Conservation (phyloP, 1,140 invertebrate genomes). For the Cydia fagiglandana region DNA sequence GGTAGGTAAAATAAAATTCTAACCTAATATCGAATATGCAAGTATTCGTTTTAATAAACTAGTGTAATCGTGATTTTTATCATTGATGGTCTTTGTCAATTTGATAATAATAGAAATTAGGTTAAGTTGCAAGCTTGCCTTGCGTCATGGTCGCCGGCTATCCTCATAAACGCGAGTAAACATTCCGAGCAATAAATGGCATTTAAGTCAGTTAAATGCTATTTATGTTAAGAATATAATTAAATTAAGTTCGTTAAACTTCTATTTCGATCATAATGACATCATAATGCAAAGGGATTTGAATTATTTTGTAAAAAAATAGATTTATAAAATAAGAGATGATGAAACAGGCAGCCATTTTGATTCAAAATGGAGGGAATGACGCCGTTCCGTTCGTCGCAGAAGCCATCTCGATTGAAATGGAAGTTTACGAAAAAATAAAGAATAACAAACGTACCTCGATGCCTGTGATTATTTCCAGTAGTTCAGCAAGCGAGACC, state of each 20-base stretch:
- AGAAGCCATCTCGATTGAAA: slow-evolving; percentile 44
- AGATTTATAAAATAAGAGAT: neutral
- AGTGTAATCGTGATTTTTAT: neutral
- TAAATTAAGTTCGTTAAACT: neutral
- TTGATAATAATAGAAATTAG: neutral
- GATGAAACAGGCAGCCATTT: slow-evolving; percentile 55
- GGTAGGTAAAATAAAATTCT: too few relatives aligned
- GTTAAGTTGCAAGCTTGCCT: slow-evolving; percentile 14
- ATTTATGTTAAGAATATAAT: slow-evolving; percentile 18
- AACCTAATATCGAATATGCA: too few relatives aligned
- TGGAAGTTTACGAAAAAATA: slow-evolving; percentile 29
- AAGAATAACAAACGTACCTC: slow-evolving; percentile 53
- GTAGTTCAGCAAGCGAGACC: slow-evolving; percentile 61
- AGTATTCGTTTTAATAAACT: too few relatives aligned
- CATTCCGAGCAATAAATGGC: neutral
- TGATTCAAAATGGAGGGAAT: slow-evolving; percentile 50
- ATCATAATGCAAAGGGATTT: slow-evolving; percentile 28
- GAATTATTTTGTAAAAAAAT: neutral
- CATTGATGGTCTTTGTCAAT: neutral
- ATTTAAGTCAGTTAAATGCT: neutral
- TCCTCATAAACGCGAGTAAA: neutral
- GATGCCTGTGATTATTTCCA: slow-evolving; percentile 66
- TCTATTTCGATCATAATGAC: neutral
- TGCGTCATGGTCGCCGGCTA: slow-evolving; percentile 17
- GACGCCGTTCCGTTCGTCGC: slow-evolving; percentile 70